Percentiles rank a stretch among this genome's conserved stretches.
Conservation (phyloP, 2,888 invertebrate species). For the Achlya flavicornis region DNA sequence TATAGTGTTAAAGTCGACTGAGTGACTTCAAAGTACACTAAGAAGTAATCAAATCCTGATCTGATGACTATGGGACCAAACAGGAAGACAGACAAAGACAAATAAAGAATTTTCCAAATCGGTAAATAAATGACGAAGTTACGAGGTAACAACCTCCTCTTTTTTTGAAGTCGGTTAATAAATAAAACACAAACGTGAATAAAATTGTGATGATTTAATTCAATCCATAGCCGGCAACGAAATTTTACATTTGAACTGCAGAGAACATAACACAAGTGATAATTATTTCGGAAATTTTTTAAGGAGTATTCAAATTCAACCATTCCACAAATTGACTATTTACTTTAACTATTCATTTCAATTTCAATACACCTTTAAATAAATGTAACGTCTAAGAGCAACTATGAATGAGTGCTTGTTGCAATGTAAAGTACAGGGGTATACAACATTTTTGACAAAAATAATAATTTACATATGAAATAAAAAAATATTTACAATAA, state of each 20-base stretch:
- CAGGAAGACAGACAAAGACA: too few species aligned
- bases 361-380: background rate
- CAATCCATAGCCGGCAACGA: conserved; percentile 73
- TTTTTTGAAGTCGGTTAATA: too few species aligned
- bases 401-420: too few species aligned
- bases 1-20: too few species aligned
- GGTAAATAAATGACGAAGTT: too few species aligned
- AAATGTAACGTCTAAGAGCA: too few species aligned
- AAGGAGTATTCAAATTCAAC: background rate
- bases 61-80: too few species aligned
- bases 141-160: too few species aligned
- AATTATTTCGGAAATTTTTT: background rate
- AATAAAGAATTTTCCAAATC: too few species aligned
- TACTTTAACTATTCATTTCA: conserved; percentile 3
- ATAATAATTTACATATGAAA: background rate
- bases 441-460: background rate
- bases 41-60: too few species aligned
- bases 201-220: conserved; percentile 80
- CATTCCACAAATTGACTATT: conserved; percentile 15
- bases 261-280: conserved; percentile 27
- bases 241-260: conserved; percentile 44
- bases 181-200: conserved; percentile 53
- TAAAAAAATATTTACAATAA: conserved; percentile 7
- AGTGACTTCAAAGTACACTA: too few species aligned
- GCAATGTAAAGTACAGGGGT: background rate